These are phyloP conservation scores for Xerus rutilus DNA, from an alignment of 2,797 vertebrate species.

Conservation along the genomic window DNA sequence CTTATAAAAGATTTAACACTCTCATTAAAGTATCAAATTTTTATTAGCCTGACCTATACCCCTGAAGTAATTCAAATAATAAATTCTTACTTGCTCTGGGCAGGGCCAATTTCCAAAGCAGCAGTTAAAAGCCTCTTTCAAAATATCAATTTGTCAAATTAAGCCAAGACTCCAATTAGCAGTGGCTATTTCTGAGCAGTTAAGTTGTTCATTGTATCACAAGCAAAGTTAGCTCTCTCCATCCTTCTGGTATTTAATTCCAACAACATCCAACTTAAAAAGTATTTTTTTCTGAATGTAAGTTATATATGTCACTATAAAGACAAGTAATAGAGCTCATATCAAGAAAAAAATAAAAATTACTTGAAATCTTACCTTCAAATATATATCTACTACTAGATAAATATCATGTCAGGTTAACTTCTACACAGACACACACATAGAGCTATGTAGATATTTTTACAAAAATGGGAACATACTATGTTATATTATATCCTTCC, in stretches of 20 bases:
- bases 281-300: not conserved
- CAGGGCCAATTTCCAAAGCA: slow-evolving; percentile 24
- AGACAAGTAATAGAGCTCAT: not conserved
- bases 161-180: slow-evolving; percentile 43
- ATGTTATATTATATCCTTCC: not conserved
- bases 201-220: not conserved
- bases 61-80: not conserved
- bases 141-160: slow-evolving; percentile 11
- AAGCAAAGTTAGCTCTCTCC: not conserved
- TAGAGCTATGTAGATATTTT: not conserved
- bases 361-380: not conserved
- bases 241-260: not conserved
- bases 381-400: not conserved
- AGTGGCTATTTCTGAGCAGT: slow-evolving; percentile 13
- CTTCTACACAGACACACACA: not conserved
- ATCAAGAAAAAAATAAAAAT: slow-evolving; percentile 17
- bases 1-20: slow-evolving; percentile 20
- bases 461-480: not conserved
- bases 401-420: not conserved
- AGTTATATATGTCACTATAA: not conserved
- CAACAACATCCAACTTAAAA: not conserved
- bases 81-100: not conserved
- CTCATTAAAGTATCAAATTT: slow-evolving; percentile 27
- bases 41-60: not conserved
- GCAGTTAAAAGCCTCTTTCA: slow-evolving; percentile 26